Evolutionary conservation across 37 sponge, comb jelly and placozoan species (phyloP), one percentile per base, ranked within the genome.

Genomic region (Chondrosia reniformis): DNA sequence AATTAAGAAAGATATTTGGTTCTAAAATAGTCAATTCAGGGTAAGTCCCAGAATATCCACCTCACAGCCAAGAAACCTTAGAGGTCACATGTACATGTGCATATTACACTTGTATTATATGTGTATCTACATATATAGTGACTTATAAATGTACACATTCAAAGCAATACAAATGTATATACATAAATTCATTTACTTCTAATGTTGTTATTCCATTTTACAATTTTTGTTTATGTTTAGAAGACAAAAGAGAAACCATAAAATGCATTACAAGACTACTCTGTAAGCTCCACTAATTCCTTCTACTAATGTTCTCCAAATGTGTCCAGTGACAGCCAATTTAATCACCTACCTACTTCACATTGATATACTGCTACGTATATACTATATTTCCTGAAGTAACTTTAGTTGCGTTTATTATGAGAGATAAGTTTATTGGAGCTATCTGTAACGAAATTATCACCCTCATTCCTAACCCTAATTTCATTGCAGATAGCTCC

Each of bases 1-100:
- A 96, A 61, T 86, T 96, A 86, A 73, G 84, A 78, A 76, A 92
- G 75, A 93, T 93, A 77, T 96, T 96, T 93, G 97, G 97, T 1
- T 86, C 95, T 27, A 81, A 80, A 66, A 95, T 85, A 25, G 92
- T 91, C 28, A n/a, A 85, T n/a, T 86, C 77, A 28, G 88, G 64
- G 46, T 57, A 37, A 44, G 79, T 76, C 59, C 63, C 52, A 49
- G 52, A 49, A 15, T 49, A 19, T 19, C 52, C 15, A 15, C 10
- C 15, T 49, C 52, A 49, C 52, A 49, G 15, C 15, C 52, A 49
- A 49, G 15, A 10, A n/a, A n/a, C n/a, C n/a, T n/a, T n/a, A n/a
- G n/a, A n/a, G n/a, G n/a, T 32, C 30, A n/a, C 45, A 12, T 21
- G 10, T 22, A 46, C 17, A 19, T 75, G 30, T 24, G 34, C 25